These are phyloP conservation scores for Falco peregrinus DNA, from an alignment of 2,797 vertebrate genomes.

Conservation along the genomic window DNA sequence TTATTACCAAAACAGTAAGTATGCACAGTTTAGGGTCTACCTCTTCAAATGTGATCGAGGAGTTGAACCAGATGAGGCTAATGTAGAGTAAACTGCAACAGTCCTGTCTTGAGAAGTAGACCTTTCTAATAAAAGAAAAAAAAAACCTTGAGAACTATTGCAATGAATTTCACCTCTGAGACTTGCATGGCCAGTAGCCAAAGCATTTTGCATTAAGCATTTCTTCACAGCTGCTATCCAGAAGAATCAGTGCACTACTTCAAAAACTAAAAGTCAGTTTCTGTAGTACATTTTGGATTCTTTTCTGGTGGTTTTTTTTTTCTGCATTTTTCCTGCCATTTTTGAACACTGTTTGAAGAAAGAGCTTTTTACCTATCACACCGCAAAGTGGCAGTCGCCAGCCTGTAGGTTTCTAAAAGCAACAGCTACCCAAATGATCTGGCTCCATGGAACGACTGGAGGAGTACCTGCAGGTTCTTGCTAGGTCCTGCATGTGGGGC, in stretches of 20 bases:
- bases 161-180: not conserved
- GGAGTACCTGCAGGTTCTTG: not conserved
- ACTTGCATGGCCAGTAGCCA: not conserved
- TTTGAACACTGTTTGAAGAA: not conserved
- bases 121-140: not conserved
- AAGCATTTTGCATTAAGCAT: not conserved
- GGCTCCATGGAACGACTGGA: not conserved
- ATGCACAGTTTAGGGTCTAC: not conserved
- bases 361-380: not conserved
- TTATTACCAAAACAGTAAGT: not conserved
- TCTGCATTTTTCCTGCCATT: not conserved
- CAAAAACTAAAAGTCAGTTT: not conserved
- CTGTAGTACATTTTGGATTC: not conserved
- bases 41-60: not conserved
- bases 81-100: not conserved
- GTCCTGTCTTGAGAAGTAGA: not conserved
- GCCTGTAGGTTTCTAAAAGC: not conserved
- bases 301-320: not conserved
- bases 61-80: not conserved
- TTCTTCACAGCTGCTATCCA: not conserved
- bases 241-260: not conserved
- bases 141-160: not conserved
- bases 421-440: not conserved
- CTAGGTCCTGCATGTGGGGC: not conserved
- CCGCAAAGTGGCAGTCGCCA: not conserved